Percentiles rank a stretch among this genome's conserved stretches.
Conservation (phyloP, 2,888 invertebrate species). For the Leptinotarsa haldemani region DNA sequence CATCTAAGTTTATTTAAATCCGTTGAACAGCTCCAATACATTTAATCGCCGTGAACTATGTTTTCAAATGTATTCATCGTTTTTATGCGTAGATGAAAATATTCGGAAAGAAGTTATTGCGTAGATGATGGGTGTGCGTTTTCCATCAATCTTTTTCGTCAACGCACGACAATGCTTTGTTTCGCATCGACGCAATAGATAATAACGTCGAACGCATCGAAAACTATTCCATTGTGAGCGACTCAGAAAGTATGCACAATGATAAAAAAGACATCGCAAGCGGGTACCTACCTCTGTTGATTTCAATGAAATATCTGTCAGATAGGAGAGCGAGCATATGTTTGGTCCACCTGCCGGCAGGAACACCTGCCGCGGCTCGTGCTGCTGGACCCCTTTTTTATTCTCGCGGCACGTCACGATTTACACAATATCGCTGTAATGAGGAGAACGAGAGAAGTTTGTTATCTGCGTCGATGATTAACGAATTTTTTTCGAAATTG, state of each 20-base stretch:
- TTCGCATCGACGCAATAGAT: not conserved
- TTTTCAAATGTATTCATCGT: no score
- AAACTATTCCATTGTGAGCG: not conserved
- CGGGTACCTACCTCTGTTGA: conserved; percentile 28
- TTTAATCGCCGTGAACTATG: no score
- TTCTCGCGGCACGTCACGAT: conserved; percentile 41
- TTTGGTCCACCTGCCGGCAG: conserved; percentile 60
- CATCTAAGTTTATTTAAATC: no score
- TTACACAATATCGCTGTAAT: conserved; percentile 29
- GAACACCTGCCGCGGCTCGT: conserved; percentile 62
- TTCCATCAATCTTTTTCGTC: no score
- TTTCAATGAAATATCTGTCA: conserved; percentile 45
- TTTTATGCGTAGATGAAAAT: no score
- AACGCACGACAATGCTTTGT: not conserved
- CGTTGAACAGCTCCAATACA: no score
- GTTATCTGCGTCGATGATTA: not conserved
- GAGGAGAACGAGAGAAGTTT: not conserved
- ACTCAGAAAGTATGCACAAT: conserved; percentile 21
- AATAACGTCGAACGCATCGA: not conserved
- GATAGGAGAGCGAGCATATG: conserved; percentile 57
- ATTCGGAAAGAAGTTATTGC: no score
- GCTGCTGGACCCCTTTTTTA: conserved; percentile 45
- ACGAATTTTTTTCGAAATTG: not conserved
- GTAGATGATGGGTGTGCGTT: no score
- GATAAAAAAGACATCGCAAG: conserved; percentile 35